phyloP scores from a whole-genome alignment of 2,888 invertebrate species.

The Willowsia nigromaculata region DNA sequence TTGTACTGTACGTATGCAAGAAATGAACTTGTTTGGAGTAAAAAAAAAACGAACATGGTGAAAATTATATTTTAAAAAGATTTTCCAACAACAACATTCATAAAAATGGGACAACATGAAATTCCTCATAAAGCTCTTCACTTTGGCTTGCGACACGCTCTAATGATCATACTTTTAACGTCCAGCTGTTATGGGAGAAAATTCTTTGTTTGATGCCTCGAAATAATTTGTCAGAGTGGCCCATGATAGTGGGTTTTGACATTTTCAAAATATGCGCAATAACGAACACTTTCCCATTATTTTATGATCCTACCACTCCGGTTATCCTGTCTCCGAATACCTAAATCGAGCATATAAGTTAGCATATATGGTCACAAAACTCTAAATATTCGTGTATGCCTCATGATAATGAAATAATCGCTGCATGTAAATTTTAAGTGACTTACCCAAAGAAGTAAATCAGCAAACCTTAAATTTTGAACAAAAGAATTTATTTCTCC shows the following conservation, averaged over 20 bases:
- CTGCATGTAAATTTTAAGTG: conserved; percentile 26
- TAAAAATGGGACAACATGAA: conserved; percentile 20
- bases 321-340: conserved; percentile 30
- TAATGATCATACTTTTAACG: not conserved
- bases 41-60: not conserved
- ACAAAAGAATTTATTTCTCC: not conserved
- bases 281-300: conserved; percentile 57
- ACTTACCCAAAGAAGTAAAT: not conserved
- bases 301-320: conserved; percentile 53
- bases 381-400: not conserved
- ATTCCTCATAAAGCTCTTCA: not conserved
- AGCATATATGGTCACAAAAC: not conserved
- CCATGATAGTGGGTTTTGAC: conserved; percentile 37
- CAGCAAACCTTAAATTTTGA: not conserved
- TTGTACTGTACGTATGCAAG: not conserved
- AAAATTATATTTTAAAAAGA: not conserved
- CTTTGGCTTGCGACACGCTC: not conserved
- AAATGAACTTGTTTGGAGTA: conserved; percentile 21
- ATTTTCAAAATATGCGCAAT: conserved; percentile 1
- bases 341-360: not conserved
- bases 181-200: conserved; percentile 22
- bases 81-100: not conserved
- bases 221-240: conserved; percentile 33
- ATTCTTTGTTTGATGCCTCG: not conserved
- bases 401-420: conserved; percentile 40